Evolutionary conservation across 1,140 invertebrate genomes (phyloP), one percentile per base, ranked within the genome.

Genomic region (Sitodiplosis mosellana): DNA sequence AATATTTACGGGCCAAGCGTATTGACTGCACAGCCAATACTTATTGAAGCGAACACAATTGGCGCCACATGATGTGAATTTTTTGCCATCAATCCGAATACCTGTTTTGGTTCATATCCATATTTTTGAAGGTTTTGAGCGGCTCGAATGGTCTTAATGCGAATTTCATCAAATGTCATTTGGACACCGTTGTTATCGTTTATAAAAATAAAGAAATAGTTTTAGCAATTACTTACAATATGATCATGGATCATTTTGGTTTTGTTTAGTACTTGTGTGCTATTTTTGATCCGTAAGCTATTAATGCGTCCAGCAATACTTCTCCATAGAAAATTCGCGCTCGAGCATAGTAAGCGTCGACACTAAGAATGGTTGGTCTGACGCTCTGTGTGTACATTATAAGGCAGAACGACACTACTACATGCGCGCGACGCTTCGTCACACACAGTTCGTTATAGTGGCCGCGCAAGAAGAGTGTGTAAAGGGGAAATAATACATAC

Each of bases 21-120:
- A 0, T 60, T 63, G 45, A 59, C 59, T 21, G 63, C 57, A 12
- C 59, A 55, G 20, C 60, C 59, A 6, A 56, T 63, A n/a, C 59
- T 56, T 56, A 63, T 11, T 0, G 56, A 58, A 34, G 59, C 52
- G 20, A 55, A 52, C n/a, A 57, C 52, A 2, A 57, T 27, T 40
- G 42, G 42, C 10, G 43, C 44, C n/a, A 45, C 14, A 20, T 49
- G 18, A 38, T 37, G 45, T 27, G 12, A 17, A n/a, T 42, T 44
- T 50, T 49, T 27, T 2, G n/a, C 33, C 14, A 43, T 14, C 2
- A 42, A 4, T 6, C 33, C 38, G 44, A 48, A 15, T 6, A 48
- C 41, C n/a, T 48, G 21, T 4, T 33, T 33, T 17, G 15, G 12
- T 14, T 43, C 33, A 14, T 43, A 18, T 3, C 41, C 40, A 11